Evolutionary conservation across 2,113 vertebrate genomes (phyloP).

Genomic region (Probosciger aterrimus): DNA sequence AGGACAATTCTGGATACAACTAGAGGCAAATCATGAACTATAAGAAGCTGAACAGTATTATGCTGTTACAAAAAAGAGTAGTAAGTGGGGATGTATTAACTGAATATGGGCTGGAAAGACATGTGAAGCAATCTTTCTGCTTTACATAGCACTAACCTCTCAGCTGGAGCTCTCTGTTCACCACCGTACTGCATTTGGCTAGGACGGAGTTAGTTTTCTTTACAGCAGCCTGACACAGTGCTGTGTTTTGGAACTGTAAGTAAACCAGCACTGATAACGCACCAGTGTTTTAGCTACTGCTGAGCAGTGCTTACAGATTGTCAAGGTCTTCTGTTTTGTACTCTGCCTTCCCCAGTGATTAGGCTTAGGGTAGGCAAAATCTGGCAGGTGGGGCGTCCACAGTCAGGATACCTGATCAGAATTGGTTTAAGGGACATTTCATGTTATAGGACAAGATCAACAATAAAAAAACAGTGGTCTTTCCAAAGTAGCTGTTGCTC

Average conservation of each 20-base stretch:
- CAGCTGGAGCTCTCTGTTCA: background rate
- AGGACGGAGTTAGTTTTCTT: background rate
- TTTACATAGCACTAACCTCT: background rate
- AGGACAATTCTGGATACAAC: background rate
- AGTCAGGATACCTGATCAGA: background rate
- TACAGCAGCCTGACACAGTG: background rate
- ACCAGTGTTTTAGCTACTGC: background rate
- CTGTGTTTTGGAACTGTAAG: background rate
- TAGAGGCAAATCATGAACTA: background rate
- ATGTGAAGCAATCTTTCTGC: background rate
- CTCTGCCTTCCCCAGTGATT: background rate
- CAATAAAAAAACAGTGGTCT: background rate
- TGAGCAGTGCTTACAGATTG: background rate
- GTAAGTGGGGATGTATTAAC: background rate
- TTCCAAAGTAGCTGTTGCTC: background rate
- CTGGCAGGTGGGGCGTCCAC: rapidly evolving
- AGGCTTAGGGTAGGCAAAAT: background rate
- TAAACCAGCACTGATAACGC: background rate
- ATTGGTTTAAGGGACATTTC: background rate
- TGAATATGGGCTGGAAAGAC: background rate
- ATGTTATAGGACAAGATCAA: background rate
- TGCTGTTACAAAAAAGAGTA: background rate
- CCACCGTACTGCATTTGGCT: background rate
- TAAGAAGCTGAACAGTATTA: background rate
- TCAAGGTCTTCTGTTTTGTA: background rate